Evolutionary conservation across 2,888 invertebrate genomes (phyloP).

Genomic region (Chesias legatella): DNA sequence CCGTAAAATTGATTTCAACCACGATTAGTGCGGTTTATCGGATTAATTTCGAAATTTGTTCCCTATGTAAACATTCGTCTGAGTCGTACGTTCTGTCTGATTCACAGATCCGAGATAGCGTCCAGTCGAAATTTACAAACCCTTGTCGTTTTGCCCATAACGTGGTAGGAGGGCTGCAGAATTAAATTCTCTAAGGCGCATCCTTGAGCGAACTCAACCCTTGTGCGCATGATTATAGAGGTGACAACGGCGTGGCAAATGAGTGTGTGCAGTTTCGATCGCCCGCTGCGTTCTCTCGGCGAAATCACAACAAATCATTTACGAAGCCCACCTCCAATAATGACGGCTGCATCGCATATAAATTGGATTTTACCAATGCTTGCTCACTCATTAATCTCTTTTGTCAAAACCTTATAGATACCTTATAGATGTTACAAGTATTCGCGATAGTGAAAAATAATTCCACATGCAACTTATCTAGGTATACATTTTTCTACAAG

Average conservation of each 20-base stretch:
- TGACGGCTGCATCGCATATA: slow-evolving; percentile 71
- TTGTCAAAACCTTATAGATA: slow-evolving; percentile 24
- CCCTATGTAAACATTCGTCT: slow-evolving; percentile 68
- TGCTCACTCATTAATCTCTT: slow-evolving; percentile 51
- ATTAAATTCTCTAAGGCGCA: slow-evolving; percentile 56
- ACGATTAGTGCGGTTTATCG: slow-evolving; percentile 48
- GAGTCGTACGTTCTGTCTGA: slow-evolving; percentile 56
- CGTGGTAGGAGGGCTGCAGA: slow-evolving; percentile 74
- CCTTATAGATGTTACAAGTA: too few species aligned
- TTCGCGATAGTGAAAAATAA: too few species aligned
- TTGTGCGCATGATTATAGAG: slow-evolving; percentile 42
- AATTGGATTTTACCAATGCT: slow-evolving; percentile 62
- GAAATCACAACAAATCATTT: slow-evolving; percentile 79
- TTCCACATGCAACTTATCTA: too few species aligned
- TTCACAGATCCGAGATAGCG: slow-evolving; percentile 70
- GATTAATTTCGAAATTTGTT: slow-evolving; percentile 67
- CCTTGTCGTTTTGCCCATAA: slow-evolving; percentile 74
- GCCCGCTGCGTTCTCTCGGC: slow-evolving; percentile 73
- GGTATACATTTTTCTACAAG: too few species aligned
- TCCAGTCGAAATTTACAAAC: slow-evolving; percentile 76
- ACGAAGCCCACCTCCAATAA: slow-evolving; percentile 73
- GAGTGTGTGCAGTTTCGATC: slow-evolving; percentile 71
- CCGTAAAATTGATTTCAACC: slow-evolving; percentile 52
- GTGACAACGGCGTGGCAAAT: slow-evolving; percentile 39
- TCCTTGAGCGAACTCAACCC: slow-evolving; percentile 39